Evolutionary conservation across 2,888 invertebrate genomes (phyloP).

Genomic region (Lithophane socia): DNA sequence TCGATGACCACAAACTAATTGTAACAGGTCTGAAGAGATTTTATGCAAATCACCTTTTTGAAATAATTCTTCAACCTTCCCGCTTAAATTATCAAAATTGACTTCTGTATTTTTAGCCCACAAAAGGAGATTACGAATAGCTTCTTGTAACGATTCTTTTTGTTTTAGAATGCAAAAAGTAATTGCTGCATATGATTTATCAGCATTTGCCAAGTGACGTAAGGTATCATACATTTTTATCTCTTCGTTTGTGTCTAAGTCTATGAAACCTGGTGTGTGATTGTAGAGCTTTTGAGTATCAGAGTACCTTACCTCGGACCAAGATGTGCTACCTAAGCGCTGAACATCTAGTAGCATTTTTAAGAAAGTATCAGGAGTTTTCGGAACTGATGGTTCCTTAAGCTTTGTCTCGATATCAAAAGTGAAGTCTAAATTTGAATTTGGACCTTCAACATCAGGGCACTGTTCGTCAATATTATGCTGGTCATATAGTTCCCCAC

Average conservation of each 20-base stretch:
- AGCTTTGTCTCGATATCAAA: too few relatives aligned
- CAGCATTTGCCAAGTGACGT: not conserved
- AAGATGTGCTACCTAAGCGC: conserved; percentile 5
- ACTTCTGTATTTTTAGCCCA: conserved; percentile 4
- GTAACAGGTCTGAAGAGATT: conserved; percentile 13
- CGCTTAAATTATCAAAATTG: not conserved
- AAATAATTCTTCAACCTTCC: conserved; percentile 7
- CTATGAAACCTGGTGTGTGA: conserved; percentile 1
- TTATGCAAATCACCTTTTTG: conserved; percentile 7
- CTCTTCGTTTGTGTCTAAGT: not conserved
- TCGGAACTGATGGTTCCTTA: too few relatives aligned
- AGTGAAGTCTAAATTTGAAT: too few relatives aligned
- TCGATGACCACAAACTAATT: conserved; percentile 8
- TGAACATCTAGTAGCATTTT: not conserved
- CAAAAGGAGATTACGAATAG: not conserved
- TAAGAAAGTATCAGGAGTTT: too few relatives aligned
- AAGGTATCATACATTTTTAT: not conserved
- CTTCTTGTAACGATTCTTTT: not conserved
- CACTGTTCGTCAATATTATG: too few relatives aligned
- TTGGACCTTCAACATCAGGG: too few relatives aligned
- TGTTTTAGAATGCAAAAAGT: conserved; percentile 5
- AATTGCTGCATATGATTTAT: not conserved
- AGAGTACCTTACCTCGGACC: not conserved
- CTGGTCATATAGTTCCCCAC: too few relatives aligned
- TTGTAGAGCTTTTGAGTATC: not conserved